A percentile compares a stretch with the other conserved stretches of the same genome.
These are phyloP conservation scores for Archips crataeganus DNA, from an alignment of 2,888 invertebrate genomes.

Conservation along the genomic window DNA sequence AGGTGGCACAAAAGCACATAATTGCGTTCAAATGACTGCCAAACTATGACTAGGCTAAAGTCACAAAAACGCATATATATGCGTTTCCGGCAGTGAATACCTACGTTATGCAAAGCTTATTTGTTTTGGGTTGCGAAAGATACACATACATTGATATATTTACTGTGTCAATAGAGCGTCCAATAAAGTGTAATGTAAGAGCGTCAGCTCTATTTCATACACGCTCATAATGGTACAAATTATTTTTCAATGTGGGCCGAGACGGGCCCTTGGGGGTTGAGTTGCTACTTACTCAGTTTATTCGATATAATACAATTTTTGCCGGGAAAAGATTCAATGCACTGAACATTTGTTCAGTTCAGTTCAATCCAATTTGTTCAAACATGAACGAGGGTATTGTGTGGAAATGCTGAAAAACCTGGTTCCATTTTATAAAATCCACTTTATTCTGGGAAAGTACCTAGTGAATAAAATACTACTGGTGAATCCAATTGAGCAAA, in stretches of 20 bases:
- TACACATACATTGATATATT: too few relatives aligned
- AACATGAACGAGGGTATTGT: conserved; percentile 42
- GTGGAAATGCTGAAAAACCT: conserved; percentile 41
- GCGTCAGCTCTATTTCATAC: too few relatives aligned
- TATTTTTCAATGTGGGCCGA: background rate
- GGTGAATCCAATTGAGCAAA: conserved; percentile 29
- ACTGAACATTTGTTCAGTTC: conserved; percentile 41
- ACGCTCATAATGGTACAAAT: background rate
- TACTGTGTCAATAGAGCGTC: too few relatives aligned
- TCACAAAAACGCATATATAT: too few relatives aligned
- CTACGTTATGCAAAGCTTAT: too few relatives aligned
- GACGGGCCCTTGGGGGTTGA: conserved; percentile 1
- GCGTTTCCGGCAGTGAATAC: too few relatives aligned
- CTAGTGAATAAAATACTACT: conserved; percentile 38
- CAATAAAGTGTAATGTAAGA: too few relatives aligned
- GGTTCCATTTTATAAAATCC: conserved; percentile 38
- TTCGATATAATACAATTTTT: conserved; percentile 32
- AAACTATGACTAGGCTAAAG: too few relatives aligned
- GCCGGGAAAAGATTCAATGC: conserved; percentile 37
- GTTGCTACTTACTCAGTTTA: background rate
- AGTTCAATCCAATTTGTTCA: conserved; percentile 42
- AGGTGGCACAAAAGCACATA: too few relatives aligned
- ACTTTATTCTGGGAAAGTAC: conserved; percentile 30
- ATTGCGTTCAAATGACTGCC: too few relatives aligned
- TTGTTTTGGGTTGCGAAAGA: too few relatives aligned